These are phyloP conservation scores for Chinchilla lanigera DNA, from an alignment of 2,113 vertebrate species.

Conservation along the genomic window DNA sequence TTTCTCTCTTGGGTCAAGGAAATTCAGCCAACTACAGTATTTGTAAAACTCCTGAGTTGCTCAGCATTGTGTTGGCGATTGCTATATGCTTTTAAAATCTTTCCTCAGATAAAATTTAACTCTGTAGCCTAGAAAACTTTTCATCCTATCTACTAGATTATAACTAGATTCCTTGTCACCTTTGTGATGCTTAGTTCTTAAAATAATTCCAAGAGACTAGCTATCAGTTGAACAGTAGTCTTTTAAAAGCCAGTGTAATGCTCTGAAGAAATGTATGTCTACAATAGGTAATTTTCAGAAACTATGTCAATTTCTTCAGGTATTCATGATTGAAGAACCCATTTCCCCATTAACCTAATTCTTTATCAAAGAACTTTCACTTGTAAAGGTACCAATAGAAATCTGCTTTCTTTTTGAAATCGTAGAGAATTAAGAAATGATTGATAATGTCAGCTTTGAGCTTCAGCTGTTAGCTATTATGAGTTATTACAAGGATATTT, in stretches of 20 bases:
- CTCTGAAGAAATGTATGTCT: neutral
- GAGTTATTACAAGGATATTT: neutral
- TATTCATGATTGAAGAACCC: neutral
- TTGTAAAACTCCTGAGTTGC: neutral
- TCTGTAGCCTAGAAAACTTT: neutral
- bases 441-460: neutral
- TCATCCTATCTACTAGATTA: neutral
- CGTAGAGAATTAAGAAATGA: too few relatives aligned
- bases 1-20: neutral
- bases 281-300: neutral
- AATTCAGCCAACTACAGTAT: neutral
- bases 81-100: neutral
- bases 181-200: neutral
- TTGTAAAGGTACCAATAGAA: neutral
- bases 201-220: neutral
- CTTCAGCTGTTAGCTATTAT: neutral
- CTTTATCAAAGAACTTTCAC: neutral
- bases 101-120: neutral
- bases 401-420: neutral
- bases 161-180: neutral
- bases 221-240: neutral
- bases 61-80: neutral
- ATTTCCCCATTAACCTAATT: neutral
- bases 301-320: neutral
- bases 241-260: neutral